phyloP scores from a whole-genome alignment of 1,140 invertebrate genomes.

The Apis cerana region DNA sequence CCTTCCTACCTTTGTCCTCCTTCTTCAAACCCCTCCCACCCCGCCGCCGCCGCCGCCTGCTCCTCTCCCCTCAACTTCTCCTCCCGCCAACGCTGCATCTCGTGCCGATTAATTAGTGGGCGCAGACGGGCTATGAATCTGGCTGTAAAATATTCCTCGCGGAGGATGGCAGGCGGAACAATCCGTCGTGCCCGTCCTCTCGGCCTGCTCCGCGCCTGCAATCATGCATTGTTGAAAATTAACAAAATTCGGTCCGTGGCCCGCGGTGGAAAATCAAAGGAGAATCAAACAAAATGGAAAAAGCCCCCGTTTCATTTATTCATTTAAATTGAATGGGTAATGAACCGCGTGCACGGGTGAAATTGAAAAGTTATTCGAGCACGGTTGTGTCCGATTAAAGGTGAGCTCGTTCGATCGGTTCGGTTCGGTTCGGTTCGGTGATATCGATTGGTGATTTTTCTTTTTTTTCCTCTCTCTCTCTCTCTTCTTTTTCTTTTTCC shows the following conservation, averaged over 20 bases:
- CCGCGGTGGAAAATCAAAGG: background rate
- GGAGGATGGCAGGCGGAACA: slow-evolving; percentile 75
- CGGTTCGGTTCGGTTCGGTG: background rate
- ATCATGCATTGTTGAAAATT: slow-evolving; percentile 57
- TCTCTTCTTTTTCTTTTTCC: background rate
- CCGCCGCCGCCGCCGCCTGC: background rate
- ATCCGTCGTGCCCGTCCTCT: slow-evolving; percentile 69
- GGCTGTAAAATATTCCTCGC: slow-evolving; percentile 74
- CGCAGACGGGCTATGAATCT: slow-evolving; percentile 74
- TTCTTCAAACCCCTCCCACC: background rate
- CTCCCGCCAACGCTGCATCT: background rate
- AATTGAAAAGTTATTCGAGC: slow-evolving; percentile 32
- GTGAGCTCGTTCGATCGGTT: background rate
- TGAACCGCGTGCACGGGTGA: background rate
- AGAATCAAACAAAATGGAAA: slow-evolving; percentile 36
- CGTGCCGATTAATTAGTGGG: slow-evolving; percentile 72
- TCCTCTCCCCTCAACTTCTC: background rate
- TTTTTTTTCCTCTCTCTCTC: background rate
- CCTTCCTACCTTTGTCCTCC: background rate
- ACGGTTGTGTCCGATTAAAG: slow-evolving; percentile 20
- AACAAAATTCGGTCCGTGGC: slow-evolving; percentile 19
- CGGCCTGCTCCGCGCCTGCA: slow-evolving; percentile 70
- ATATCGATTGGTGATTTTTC: background rate
- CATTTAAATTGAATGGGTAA: slow-evolving; percentile 34
- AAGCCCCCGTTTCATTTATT: slow-evolving; percentile 43